Evolutionary conservation across 2,797 vertebrate species (phyloP), one percentile per base, ranked within the genome.

Genomic region (Phrynocephalus vlangalii): DNA sequence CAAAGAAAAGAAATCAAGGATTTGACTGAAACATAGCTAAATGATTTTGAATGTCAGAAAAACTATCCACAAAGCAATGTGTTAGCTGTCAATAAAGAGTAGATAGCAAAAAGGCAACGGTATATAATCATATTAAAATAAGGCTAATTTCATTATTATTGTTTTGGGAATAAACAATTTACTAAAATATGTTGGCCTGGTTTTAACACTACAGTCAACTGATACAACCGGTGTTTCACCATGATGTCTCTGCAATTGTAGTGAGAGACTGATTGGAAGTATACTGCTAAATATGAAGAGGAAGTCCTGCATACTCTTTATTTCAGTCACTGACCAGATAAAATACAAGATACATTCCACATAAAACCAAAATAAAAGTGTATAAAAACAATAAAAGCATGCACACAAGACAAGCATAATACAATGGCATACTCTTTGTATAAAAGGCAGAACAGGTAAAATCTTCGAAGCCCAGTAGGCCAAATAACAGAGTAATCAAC

Each of bases 1-100:
- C 6, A 80, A 75, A 91, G 93, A 87, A 73, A 92, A 86, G 83
- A 16, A 87, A 89, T 89, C 18, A 68, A 89, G 5, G 28, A 73
- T 91, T 93, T 92, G 84, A 88, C 87, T 89, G 90, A 91, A 93
- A 87, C n/a, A 75, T 77, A 50, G n/a, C 70, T 83, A 16, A n/a
- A 16, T 73, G 73, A 60, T 73, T 8, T 30, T 60, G 56, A 56
- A 83, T 60, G 70, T 26, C n/a, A 83, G 38, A 83, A 73, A 77
- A 3, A 13, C 24, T n/a, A 77, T n/a, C 28, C 26, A 73, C 20
- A 60, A 22, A 56, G 9, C 10, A 30, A 26, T 82, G 81, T 26
- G 50, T 72, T 26, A 71, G 5, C 52, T 71, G 67, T 71, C 48
- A 72, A 72, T n/a, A 72, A 52, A 67, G 68, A 72, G 56, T 5